Evolutionary conservation across 2,113 vertebrate species (phyloP).

Genomic region (Boleophthalmus pectinirostris): DNA sequence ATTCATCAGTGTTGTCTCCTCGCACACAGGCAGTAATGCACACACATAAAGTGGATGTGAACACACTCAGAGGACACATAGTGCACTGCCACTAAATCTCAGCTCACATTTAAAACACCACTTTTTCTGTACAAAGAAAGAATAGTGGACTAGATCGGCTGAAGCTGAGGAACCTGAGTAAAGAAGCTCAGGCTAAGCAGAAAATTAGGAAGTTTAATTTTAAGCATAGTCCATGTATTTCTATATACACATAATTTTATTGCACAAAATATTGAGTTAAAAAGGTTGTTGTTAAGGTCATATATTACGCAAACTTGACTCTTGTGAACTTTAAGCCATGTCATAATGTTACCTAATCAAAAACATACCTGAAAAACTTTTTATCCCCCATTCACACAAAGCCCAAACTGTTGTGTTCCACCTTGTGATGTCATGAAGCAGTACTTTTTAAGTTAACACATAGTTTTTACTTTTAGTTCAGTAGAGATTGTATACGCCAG

Average conservation of each 20-base stretch:
- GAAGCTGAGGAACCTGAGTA: not conserved
- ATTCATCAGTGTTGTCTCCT: constrained; percentile 78
- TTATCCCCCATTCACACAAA: too few relatives aligned
- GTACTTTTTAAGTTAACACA: too few relatives aligned
- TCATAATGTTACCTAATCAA: too few relatives aligned
- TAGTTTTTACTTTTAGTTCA: too few relatives aligned
- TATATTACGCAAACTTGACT: too few relatives aligned
- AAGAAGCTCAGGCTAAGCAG: not conserved
- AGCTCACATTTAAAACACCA: constrained; percentile 47
- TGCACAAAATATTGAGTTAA: not conserved
- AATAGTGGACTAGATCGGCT: not conserved
- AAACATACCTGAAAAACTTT: too few relatives aligned
- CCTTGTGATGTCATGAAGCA: too few relatives aligned
- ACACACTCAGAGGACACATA: constrained; percentile 43
- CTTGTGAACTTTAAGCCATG: too few relatives aligned
- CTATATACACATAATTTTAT: not conserved
- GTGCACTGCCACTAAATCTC: constrained; percentile 56
- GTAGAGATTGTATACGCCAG: too few relatives aligned
- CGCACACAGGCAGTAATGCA: constrained; percentile 61
- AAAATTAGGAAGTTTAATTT: not conserved
- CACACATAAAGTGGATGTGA: constrained; percentile 48
- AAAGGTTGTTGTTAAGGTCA: too few relatives aligned
- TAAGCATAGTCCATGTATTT: too few relatives aligned
- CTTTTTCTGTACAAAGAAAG: constrained; percentile 33
- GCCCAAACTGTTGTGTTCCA: too few relatives aligned